These are phyloP conservation scores for Tupaia chinensis DNA, from an alignment of 2,113 vertebrate species.

Conservation along the genomic window DNA sequence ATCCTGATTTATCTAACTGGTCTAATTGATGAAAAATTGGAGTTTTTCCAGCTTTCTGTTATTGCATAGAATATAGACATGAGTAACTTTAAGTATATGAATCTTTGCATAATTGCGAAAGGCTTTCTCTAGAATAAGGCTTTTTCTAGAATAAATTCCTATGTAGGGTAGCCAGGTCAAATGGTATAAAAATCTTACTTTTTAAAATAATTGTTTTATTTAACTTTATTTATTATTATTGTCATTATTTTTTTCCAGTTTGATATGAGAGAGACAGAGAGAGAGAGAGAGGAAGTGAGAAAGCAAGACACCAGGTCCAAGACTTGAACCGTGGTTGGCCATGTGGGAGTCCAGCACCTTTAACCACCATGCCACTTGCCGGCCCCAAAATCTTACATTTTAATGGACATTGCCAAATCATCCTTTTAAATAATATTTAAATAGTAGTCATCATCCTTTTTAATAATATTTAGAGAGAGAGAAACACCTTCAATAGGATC, in stretches of 20 bases:
- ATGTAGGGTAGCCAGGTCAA: background rate
- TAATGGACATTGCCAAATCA: background rate
- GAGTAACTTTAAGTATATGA: conserved; percentile 18
- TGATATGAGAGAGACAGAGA: too few relatives aligned
- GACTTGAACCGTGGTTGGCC: too few relatives aligned
- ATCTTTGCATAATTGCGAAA: conserved; percentile 49
- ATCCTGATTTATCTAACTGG: conserved; percentile 7
- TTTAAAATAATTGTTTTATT: background rate
- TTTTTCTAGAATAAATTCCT: conserved; percentile 63
- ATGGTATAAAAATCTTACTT: background rate
- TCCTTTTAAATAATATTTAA: background rate
- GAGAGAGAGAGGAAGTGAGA: too few relatives aligned
- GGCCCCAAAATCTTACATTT: background rate
- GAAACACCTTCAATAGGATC: too few relatives aligned
- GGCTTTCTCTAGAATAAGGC: conserved; percentile 49
- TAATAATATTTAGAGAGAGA: too few relatives aligned
- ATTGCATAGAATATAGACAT: background rate
- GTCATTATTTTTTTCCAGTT: too few relatives aligned
- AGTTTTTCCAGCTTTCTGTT: conserved; percentile 50
- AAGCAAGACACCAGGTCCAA: too few relatives aligned
- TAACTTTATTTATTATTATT: too few relatives aligned
- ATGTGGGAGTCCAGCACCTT: too few relatives aligned
- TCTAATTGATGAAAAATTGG: conserved; percentile 20
- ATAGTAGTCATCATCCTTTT: too few relatives aligned
- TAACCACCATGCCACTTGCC: too few relatives aligned